phyloP scores from a whole-genome alignment of 2,113 vertebrate species.

The Trochalopteron elliotii region DNA sequence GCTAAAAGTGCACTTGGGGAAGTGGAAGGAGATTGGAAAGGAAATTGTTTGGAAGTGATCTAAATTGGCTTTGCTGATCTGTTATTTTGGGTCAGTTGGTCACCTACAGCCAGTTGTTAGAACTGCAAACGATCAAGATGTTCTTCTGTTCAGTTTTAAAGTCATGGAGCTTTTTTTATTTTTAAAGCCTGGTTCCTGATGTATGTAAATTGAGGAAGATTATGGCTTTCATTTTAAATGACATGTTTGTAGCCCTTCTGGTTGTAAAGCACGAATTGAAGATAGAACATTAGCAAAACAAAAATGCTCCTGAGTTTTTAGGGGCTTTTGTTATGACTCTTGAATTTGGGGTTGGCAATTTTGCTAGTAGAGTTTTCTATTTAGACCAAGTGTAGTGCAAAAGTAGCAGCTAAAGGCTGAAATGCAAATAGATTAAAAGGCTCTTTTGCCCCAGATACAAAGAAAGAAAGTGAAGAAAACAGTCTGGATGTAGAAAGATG shows the following conservation, averaged over 20 bases:
- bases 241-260: background rate
- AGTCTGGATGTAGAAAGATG: background rate
- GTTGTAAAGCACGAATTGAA: background rate
- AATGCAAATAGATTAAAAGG: background rate
- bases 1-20: background rate
- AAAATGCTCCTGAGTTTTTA: background rate
- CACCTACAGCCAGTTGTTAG: background rate
- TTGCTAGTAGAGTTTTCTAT: background rate
- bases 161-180: background rate
- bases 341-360: background rate
- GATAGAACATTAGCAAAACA: background rate
- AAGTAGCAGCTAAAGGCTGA: background rate
- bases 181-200: background rate
- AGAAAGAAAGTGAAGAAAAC: background rate
- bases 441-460: background rate
- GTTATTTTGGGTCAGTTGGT: background rate
- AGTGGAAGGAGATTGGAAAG: background rate
- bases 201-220: background rate
- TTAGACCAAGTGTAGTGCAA: background rate
- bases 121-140: background rate
- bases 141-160: background rate
- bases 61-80: background rate
- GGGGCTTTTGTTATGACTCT: background rate
- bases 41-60: conserved; percentile 5
- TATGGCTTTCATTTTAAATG: background rate